Percentiles rank a stretch among this genome's conserved stretches.
Evolutionary conservation across 2,888 invertebrate genomes (phyloP).

Genomic region (Hetaerina titia): DNA sequence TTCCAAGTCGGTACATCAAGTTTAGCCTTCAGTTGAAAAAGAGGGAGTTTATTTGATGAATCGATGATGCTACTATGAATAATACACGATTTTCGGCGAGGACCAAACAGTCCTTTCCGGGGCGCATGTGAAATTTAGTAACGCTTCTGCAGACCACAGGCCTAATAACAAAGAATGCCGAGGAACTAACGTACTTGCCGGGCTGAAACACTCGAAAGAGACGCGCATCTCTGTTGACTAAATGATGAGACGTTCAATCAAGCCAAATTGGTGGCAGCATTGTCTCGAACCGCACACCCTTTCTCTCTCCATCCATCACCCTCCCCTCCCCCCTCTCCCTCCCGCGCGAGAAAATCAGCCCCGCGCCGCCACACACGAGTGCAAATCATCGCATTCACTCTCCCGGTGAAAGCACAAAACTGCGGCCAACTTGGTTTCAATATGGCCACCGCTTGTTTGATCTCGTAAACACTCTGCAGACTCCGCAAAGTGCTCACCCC

Average conservation of each 20-base stretch:
- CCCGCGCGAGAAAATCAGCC: background rate
- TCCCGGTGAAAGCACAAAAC: background rate
- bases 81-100: too few species aligned
- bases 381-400: conserved; percentile 17
- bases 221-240: background rate
- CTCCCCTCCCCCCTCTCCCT: background rate
- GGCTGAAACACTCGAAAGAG: background rate
- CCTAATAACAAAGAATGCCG: background rate
- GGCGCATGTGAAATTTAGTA: background rate
- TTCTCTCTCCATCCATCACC: background rate
- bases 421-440: background rate
- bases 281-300: background rate
- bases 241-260: background rate
- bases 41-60: too few species aligned
- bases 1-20: too few species aligned
- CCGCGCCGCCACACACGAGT: background rate
- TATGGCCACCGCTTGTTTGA: conserved; percentile 12
- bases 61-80: too few species aligned
- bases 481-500: background rate
- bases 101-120: background rate
- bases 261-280: background rate
- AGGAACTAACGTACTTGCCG: background rate
- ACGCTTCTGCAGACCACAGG: background rate
- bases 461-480: background rate
- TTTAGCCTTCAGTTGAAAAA: too few species aligned